Evolutionary conservation across 1,140 invertebrate genomes (phyloP).

Genomic region (Subanguina moxae): DNA sequence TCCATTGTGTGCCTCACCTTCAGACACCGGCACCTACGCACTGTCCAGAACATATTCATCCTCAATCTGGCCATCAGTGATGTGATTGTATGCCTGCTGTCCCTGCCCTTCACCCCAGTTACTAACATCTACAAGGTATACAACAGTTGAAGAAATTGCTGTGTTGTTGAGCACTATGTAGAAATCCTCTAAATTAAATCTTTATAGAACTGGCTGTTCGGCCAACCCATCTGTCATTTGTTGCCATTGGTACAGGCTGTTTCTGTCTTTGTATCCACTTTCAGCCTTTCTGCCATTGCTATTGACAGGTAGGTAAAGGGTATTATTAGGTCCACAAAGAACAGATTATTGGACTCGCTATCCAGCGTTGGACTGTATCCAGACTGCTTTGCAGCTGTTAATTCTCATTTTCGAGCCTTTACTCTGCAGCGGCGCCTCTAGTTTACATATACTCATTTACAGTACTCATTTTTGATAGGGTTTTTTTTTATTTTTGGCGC

Average conservation of each 20-base stretch:
- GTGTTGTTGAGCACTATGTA: no score
- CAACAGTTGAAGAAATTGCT: no score
- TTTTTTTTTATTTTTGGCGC: no score
- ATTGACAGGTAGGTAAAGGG: conserved; percentile 40
- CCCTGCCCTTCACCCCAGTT: conserved; percentile 84
- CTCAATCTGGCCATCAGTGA: conserved; percentile 90
- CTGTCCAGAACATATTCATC: conserved; percentile 95
- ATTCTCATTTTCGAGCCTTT: no score
- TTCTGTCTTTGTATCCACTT: conserved; percentile 55
- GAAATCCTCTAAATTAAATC: no score
- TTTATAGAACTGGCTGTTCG: conserved; percentile 61
- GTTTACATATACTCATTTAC: no score
- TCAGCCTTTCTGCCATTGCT: conserved; percentile 53
- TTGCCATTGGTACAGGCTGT: conserved; percentile 59
- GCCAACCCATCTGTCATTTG: conserved; percentile 57
- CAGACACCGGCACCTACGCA: conserved; percentile 61
- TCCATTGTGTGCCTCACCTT: conserved; percentile 45
- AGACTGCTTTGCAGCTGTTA: no score
- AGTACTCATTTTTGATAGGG: no score
- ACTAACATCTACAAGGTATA: conserved; percentile 57
- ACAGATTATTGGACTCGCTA: no score
- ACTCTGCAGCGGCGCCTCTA: no score
- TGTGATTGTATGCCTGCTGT: conserved; percentile 82
- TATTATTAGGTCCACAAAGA: no score
- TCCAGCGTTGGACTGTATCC: no score